A percentile compares a stretch with the other conserved stretches of the same genome.
Evolutionary conservation across 2,797 vertebrate species (phyloP).

Genomic region (Euphonia xanthogaster): DNA sequence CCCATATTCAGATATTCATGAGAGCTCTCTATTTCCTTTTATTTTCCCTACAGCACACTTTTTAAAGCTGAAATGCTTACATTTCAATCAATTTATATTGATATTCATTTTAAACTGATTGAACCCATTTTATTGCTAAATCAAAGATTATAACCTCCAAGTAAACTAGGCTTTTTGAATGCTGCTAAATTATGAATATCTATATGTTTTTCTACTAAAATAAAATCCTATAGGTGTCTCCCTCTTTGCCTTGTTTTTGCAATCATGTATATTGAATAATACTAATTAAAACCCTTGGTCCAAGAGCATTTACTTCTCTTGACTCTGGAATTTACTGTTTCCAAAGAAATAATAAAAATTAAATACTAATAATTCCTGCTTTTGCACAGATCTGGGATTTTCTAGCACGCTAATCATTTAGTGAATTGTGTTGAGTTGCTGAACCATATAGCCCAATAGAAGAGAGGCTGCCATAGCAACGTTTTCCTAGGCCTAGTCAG

Average conservation of each 20-base stretch:
- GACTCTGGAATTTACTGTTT: background rate
- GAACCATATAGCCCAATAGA: background rate
- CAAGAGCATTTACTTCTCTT: background rate
- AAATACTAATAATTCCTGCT: background rate
- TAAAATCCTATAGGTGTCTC: background rate
- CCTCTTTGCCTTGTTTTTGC: background rate
- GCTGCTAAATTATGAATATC: background rate
- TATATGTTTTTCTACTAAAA: background rate
- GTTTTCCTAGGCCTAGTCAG: background rate
- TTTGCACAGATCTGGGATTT: background rate
- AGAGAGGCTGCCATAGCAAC: background rate
- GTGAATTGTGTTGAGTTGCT: background rate
- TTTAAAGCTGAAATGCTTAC: background rate
- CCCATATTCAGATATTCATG: background rate
- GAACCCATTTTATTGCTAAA: background rate
- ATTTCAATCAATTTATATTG: background rate
- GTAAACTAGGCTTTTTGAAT: background rate
- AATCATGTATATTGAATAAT: background rate
- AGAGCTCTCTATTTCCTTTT: background rate
- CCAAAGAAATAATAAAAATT: background rate
- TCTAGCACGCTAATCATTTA: background rate
- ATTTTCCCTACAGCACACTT: background rate
- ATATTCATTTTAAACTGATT: background rate
- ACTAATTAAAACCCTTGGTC: background rate
- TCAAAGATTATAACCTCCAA: background rate